Base-by-base conservation (phyloP, 2,888 invertebrate genomes). In the Isotomurus palustris region DNA sequence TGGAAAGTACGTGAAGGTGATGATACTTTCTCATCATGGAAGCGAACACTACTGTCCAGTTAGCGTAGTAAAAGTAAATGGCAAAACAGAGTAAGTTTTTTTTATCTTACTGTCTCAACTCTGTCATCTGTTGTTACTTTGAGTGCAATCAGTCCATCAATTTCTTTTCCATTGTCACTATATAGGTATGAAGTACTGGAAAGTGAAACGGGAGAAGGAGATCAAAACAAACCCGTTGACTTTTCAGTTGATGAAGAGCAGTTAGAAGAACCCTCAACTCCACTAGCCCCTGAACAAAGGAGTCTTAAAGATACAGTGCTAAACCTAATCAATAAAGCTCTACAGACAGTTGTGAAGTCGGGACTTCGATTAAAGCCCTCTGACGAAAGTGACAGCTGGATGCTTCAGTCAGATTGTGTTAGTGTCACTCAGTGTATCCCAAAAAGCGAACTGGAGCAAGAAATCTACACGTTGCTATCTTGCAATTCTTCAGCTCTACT, bases 31-130 rank as follows among this genome's bases (percentile, higher is more conserved):
- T 36, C 94, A 99, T 75, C 91, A 95, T 75, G 96, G 97, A 21
- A 86, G 87, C 8, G 97, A 99, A 76, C 97, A 99, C 75, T 99
- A 89, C 75, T 99, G 99, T 74, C 97, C 99, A 0, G 81, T 99
- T 64, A 95, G 94, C n/a, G 79, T 95, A 49, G 90, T 99, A 75
- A 85, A 90, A 61, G 90, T 92, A 1, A 94, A 88, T 73, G 96
- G 95, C 19, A 91, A 91, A 2, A 92, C 91, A 14, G 94, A 94
- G 74, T 91, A 73, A 64, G 75, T 72, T 10, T 47, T 17, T 22
- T 47, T 22, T 44, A 6, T 19, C 35, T 29, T 49, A n/a, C n/a
- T n/a, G n/a, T n/a, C n/a, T n/a, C n/a, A n/a, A n/a, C n/a, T n/a
- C n/a, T n/a, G n/a, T n/a, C n/a, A n/a, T n/a, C n/a, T n/a, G n/a